These are phyloP conservation scores for Bicyclus anynana DNA, from an alignment of 1,140 invertebrate species.

Conservation along the genomic window DNA sequence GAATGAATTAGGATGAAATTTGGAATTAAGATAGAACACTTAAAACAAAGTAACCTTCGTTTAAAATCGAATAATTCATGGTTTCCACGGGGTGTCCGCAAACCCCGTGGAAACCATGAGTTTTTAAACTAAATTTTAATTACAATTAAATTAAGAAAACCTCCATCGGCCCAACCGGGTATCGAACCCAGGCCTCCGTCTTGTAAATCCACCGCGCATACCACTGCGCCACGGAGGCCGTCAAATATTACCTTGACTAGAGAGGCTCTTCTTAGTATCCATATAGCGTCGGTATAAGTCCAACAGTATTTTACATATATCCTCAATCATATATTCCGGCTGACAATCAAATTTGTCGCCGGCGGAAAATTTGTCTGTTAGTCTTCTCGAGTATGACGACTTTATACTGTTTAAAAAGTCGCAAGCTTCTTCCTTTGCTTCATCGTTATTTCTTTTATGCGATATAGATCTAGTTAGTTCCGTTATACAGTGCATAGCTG, in stretches of 20 bases:
- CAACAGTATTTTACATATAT: slow-evolving; percentile 48
- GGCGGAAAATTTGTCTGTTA: slow-evolving; percentile 16
- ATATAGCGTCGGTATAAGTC: slow-evolving; percentile 36
- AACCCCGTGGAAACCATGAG: too few species aligned
- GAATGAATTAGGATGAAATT: too few species aligned
- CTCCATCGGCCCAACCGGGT: too few species aligned
- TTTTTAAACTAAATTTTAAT: too few species aligned
- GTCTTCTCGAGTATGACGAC: slow-evolving; percentile 20
- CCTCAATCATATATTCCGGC: slow-evolving; percentile 56
- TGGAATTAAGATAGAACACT: too few species aligned
- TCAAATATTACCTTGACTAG: slow-evolving; percentile 41
- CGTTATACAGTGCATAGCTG: slow-evolving; percentile 44
- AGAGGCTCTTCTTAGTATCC: slow-evolving; percentile 40
- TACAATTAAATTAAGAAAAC: too few species aligned
- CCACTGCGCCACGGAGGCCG: too few species aligned
- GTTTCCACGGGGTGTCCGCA: too few species aligned
- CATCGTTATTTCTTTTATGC: slow-evolving; percentile 39
- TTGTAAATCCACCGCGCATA: too few species aligned
- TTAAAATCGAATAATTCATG: too few species aligned
- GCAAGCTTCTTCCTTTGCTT: slow-evolving; percentile 32
- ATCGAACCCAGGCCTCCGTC: too few species aligned
- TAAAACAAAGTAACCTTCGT: too few species aligned
- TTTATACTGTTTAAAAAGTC: slow-evolving; percentile 47
- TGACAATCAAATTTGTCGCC: slow-evolving; percentile 46
- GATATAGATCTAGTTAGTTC: slow-evolving; percentile 40